These are phyloP conservation scores for Zophobas morio DNA, from an alignment of 1,140 invertebrate species.

Conservation along the genomic window DNA sequence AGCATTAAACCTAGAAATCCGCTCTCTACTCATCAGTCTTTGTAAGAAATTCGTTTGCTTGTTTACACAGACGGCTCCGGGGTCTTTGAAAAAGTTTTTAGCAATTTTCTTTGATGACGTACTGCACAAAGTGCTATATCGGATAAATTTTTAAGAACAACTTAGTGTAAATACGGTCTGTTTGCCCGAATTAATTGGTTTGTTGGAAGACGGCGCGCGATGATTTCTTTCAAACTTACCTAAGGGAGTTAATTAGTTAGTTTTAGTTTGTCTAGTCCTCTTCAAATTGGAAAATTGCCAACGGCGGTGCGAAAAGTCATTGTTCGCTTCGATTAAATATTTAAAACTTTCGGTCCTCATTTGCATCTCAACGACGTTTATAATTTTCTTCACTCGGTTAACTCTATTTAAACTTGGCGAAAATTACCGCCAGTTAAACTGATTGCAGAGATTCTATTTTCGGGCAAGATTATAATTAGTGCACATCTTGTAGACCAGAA, in stretches of 20 bases:
- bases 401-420: too few relatives aligned
- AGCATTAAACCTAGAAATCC: too few relatives aligned
- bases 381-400: background rate
- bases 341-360: slow-evolving; percentile 8
- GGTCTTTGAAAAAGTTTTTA: too few relatives aligned
- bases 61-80: too few relatives aligned
- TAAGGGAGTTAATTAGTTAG: slow-evolving; percentile 11
- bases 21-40: too few relatives aligned
- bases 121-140: too few relatives aligned
- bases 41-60: too few relatives aligned
- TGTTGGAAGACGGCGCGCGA: background rate
- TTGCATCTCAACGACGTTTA: background rate
- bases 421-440: too few relatives aligned
- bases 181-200: slow-evolving; percentile 10
- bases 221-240: background rate
- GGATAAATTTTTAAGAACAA: too few relatives aligned
- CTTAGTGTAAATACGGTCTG: background rate
- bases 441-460: background rate
- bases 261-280: background rate
- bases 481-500: too few relatives aligned
- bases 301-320: background rate
- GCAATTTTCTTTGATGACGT: too few relatives aligned
- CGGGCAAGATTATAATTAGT: background rate
- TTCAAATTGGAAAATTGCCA: slow-evolving; percentile 11
- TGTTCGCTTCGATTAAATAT: background rate